Evolutionary conservation across 2,797 vertebrate genomes (phyloP).

Genomic region (Tinamus major): DNA sequence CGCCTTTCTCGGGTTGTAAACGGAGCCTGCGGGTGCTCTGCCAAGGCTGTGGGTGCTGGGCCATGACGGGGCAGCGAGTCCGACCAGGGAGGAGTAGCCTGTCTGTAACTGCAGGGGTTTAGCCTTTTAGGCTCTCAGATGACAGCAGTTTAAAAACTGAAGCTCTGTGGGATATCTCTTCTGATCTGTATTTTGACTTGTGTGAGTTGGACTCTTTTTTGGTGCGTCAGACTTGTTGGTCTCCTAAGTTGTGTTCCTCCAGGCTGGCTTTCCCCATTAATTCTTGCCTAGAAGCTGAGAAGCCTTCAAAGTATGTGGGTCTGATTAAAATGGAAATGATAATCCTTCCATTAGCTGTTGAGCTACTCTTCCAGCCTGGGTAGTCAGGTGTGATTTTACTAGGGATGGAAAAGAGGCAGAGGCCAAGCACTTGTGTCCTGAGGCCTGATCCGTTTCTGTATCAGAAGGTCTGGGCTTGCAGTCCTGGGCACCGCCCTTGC

Average conservation of each 20-base stretch:
- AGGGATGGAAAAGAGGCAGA: not conserved
- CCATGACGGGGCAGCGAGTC: not conserved
- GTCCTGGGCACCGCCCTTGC: not conserved
- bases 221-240: not conserved
- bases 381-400: not conserved
- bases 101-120: not conserved
- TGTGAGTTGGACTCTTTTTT: not conserved
- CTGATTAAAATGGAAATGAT: not conserved
- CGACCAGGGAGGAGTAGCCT: not conserved
- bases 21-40: not conserved
- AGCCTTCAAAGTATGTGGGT: not conserved
- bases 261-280: not conserved
- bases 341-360: not conserved
- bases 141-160: not conserved
- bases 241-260: not conserved
- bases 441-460: not conserved
- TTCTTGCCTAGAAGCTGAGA: not conserved
- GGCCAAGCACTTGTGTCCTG: not conserved
- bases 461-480: not conserved
- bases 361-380: not conserved
- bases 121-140: not conserved
- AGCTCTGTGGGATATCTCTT: not conserved
- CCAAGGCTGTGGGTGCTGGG: not conserved
- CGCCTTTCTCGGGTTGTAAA: fast-evolving
- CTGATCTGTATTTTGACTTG: not conserved